A percentile compares a stretch with the other conserved stretches of the same genome.
phyloP scores from a whole-genome alignment of 2,888 invertebrate species.

The Clostera curtula region DNA sequence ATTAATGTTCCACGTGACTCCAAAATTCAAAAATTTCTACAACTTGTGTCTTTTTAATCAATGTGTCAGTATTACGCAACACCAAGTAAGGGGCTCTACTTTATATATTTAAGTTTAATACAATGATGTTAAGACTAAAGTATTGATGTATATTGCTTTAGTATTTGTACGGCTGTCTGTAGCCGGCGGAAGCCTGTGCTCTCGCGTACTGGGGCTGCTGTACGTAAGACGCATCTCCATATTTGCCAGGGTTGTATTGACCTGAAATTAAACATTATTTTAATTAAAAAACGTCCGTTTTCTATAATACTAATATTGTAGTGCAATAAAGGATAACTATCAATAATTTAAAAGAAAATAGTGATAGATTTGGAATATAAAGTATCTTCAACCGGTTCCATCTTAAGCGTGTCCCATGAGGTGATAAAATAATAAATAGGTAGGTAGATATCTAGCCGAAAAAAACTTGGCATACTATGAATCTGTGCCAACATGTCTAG shows the following conservation, averaged over 20 bases:
- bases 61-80: conserved; percentile 9
- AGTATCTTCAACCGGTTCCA: no score
- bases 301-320: no score
- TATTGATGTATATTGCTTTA: conserved; percentile 26
- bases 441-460: no score
- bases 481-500: no score
- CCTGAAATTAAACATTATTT: conserved; percentile 35
- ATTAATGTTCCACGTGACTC: background rate
- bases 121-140: conserved; percentile 18
- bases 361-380: no score
- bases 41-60: background rate
- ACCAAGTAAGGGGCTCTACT: conserved; percentile 20
- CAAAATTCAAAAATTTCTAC: no score
- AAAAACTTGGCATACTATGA: no score
- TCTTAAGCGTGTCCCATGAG: no score
- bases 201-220: conserved; percentile 43
- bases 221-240: conserved; percentile 34
- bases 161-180: conserved; percentile 61
- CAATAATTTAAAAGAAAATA: no score
- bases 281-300: no score
- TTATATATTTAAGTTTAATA: conserved; percentile 11
- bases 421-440: no score
- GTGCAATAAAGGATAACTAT: no score
- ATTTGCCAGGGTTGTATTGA: conserved; percentile 64
- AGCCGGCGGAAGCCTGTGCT: conserved; percentile 46